Conservation (phyloP, 2,797 vertebrate genomes). For the Eulemur rubriventer region DNA sequence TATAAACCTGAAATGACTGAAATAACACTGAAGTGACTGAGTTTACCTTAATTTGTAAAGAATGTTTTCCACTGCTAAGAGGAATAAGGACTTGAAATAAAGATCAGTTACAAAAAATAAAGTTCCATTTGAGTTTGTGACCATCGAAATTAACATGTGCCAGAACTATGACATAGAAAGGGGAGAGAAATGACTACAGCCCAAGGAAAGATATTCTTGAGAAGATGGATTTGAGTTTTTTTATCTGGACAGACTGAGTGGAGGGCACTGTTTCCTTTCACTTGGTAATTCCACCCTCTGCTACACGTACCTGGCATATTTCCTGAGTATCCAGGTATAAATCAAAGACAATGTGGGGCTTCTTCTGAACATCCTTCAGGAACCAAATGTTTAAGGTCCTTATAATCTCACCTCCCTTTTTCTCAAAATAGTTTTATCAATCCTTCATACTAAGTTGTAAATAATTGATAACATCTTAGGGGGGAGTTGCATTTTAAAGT, state of each 20-base stretch:
- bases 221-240: background rate
- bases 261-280: background rate
- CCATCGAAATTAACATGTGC: background rate
- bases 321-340: background rate
- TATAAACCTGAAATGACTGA: background rate
- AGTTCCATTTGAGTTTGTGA: background rate
- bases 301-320: background rate
- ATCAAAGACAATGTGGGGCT: background rate
- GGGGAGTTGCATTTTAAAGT: background rate
- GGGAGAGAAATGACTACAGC: background rate
- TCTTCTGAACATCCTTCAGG: background rate
- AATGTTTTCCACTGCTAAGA: background rate
- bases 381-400: background rate
- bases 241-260: background rate
- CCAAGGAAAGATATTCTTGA: background rate
- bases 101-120: background rate
- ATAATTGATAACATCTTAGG: background rate
- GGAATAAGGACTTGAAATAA: background rate
- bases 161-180: background rate
- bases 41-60: background rate
- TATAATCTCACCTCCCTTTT: background rate
- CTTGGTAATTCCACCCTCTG: background rate
- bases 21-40: background rate
- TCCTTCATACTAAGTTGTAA: background rate
- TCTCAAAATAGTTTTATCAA: background rate